Base-by-base conservation (phyloP, 2,888 invertebrate genomes). In the Volucella inanis region DNA sequence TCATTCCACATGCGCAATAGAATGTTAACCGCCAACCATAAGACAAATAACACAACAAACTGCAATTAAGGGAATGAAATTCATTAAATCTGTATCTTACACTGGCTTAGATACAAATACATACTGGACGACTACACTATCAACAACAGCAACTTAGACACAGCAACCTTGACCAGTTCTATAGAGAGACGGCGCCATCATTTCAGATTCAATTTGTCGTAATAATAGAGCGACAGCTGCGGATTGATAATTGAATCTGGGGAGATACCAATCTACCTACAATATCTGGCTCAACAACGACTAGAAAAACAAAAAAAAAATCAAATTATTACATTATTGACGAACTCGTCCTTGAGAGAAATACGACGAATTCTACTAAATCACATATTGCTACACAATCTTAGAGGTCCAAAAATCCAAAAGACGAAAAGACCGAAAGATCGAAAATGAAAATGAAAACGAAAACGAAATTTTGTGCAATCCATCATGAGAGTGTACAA, bases 151-250 rank as follows among this genome's bases (percentile, higher is more conserved):
- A 18, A 47, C 62, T 11, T 6, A 15, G 45, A 62, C 62, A 45
- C 10, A 76, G 57, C 72, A 81, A 77, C 85, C 85, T 85, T 85
- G 85, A 85, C 85, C 85, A 81, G 76, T 81, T 80, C 62, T 45
- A 67, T 31, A 55, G 18, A 45, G 54, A 67, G 68, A 67, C 71
- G 81, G 85, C 85, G 85, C 85, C 85, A 85, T 81, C 76, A 77
- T 72, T 85, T 77, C 45, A 57, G 68, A 85, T 85, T 81, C 81
- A 85, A 81, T 85, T 85, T 85, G 85, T 85, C 81, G 67, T 85
- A 85, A 85, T 85, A 77, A 85, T 72, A 85, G 85, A 76, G 71
- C 80, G 65, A 80, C 79, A 85, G 71, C 76, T 68, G 85, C 38
- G n/a, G 62, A 62, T 76, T 76, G 61, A 76, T 75, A 80, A 85